Conservation (phyloP, 2,113 vertebrate genomes). For the Albula glossodonta region DNA sequence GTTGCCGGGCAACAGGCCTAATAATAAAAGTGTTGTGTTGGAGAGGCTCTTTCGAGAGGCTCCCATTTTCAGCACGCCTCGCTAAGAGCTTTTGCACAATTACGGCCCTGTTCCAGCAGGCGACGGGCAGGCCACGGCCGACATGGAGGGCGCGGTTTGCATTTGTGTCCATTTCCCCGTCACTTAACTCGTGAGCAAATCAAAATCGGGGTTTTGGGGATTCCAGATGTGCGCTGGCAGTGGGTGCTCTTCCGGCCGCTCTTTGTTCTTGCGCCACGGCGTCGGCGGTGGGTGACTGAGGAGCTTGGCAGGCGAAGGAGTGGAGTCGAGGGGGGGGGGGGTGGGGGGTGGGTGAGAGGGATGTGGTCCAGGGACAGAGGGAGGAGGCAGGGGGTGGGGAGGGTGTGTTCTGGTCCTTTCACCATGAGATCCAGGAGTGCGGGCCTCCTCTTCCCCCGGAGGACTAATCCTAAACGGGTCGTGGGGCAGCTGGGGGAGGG, state of each 20-base stretch:
- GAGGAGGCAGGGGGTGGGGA: not conserved
- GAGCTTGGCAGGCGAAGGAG: not conserved
- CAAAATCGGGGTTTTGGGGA: not conserved
- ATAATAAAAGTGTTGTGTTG: constrained; percentile 29
- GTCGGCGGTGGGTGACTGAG: not conserved
- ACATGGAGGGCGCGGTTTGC: not conserved
- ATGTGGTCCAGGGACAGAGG: not conserved
- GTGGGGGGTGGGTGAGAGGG: too few species aligned
- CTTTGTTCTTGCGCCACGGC: not conserved
- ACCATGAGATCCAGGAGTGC: not conserved
- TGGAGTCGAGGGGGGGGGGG: not conserved
- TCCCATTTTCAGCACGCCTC: constrained; percentile 52
- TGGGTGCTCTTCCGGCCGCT: not conserved
- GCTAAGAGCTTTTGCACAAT: constrained; percentile 35
- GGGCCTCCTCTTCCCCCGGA: not conserved
- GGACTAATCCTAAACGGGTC: constrained; percentile 20
- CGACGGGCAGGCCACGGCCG: not conserved
- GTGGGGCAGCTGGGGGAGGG: constrained; percentile 14
- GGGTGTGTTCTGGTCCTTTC: not conserved
- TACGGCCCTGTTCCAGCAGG: not conserved
- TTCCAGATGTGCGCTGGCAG: not conserved
- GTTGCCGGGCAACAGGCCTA: constrained; percentile 49
- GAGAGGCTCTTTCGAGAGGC: constrained; percentile 42
- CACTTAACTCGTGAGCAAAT: not conserved
- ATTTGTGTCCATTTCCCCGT: not conserved